Base-by-base conservation (phyloP, 2,888 invertebrate species). In the Poecilus cupreus region DNA sequence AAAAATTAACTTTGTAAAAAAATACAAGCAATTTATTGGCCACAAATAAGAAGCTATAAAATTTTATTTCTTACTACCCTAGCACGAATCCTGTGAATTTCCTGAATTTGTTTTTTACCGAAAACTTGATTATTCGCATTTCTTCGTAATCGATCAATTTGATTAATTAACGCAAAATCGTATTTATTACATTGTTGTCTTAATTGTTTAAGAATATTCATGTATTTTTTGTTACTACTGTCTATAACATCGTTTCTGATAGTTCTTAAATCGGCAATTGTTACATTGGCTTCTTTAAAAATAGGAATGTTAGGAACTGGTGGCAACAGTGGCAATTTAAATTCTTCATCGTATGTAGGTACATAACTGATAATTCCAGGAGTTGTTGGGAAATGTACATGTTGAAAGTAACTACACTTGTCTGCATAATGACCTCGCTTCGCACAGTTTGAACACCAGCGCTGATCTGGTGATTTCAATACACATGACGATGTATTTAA, bases 391-490 rank as follows among this genome's bases (percentile, higher is more conserved):
- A 81, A 81, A 46, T 75, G 75, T 26, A 60, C 46, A 8, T 20
- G 13, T 10, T 16, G 37, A 11, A 60, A 43, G 6, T 32, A 20
- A 13, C 26, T 39, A 24, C 81, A 81, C 24, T 60, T 54, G 32
- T 81, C 32, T 26, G 60, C 32, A 10, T 37, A 64, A 20, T 81
- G 81, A 10, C 81, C 81, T 4, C 46, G 24, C n/a, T 57, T 51
- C n/a, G 81, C 81, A 37, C 81, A 81, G 18, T 75, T 75, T 10
- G 81, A 60, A 46, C 81, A 81, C 81, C 81, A 81, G n/a, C 49
- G 60, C 10, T 81, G 18, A 37, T 24, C 75, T 8, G 37, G 18
- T 10, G 60, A 49, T 46, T 81, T 81, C 26, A 81, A 18, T 46
- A 26, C 16, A 4, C 16, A 24, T 13, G 74, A 26, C n/a, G 51